Base-by-base conservation (phyloP, 2,888 invertebrate genomes). In the Drosophila pseudotakahashii region DNA sequence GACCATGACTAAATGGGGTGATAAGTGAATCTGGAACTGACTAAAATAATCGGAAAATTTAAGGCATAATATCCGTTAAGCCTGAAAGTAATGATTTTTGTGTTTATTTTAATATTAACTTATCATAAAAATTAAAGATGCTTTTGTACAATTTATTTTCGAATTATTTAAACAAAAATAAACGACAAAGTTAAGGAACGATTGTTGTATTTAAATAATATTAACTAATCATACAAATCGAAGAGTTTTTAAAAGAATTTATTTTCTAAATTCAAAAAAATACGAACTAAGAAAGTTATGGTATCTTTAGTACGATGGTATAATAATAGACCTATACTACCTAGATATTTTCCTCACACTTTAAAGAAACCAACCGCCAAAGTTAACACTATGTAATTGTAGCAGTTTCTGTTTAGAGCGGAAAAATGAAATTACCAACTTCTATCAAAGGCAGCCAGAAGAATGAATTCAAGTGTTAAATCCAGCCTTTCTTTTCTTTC, bases 1-100 rank as follows among this genome's bases (percentile, higher is more conserved):
- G 16, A 61, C 52, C 69, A 62, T 73, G 50, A 55, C 74, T 51
- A 73, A 71, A 71, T 63, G 44, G 50, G 50, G 74, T 63, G 70
- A 71, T 71, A 71, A 71, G 74, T 64, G 44, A 36, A 41, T 47
- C 11, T 23, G 11, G 3, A 30, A 5, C 34, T 10, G 39, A 48
- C 69, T 47, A 54, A 47, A 37, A 30, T 30, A 34, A 47, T 16
- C 11, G 48, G 34, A n/a, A 7, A 7, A 34, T n/a, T 23, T 10
- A 0, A 34, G 23, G 9, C 13, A 23, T 14, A n/a, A 32, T 14
- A 54, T 34, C 3, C 0, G 7, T 7, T 19, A 13, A 51, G 10
- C 11, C 11, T 19, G 16, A 1, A 6, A 4, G 11, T 1, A 39
- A 39, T 14, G 37, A 37, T 37, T 36, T 36, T 30, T 30, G 23